These are phyloP conservation scores for Cassiopea andromeda DNA, from an alignment of 30 jellyfish, hydroid and myxozoan species.

Conservation along the genomic window DNA sequence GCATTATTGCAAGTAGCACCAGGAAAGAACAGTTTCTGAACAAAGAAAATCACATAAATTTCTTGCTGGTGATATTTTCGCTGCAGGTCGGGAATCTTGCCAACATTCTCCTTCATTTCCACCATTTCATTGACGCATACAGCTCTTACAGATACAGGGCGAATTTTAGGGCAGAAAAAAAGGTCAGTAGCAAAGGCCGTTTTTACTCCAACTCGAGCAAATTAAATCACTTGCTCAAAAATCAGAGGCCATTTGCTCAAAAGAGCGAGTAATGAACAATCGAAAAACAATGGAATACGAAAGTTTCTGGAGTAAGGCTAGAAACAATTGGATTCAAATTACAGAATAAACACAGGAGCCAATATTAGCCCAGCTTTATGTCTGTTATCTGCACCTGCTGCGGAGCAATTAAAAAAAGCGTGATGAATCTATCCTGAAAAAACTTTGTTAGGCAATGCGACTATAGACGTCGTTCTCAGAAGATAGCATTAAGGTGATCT, in stretches of 20 bases:
- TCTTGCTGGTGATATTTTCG: too few relatives aligned
- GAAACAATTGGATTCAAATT: constrained; percentile 71
- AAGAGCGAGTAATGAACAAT: background rate
- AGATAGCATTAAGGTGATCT: background rate
- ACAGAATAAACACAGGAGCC: constrained; percentile 56
- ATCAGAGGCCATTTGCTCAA: background rate
- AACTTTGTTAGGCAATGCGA: background rate
- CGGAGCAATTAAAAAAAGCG: constrained; percentile 61
- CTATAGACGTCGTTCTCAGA: background rate
- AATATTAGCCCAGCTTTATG: constrained; percentile 75
- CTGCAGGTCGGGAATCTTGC: too few relatives aligned
- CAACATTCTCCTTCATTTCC: background rate
- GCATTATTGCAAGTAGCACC: too few relatives aligned
- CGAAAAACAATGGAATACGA: constrained; percentile 6
- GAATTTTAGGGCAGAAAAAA: too few relatives aligned
- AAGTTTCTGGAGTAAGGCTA: constrained; percentile 14
- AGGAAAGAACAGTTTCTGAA: too few relatives aligned
- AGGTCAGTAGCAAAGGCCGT: too few relatives aligned
- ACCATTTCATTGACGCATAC: background rate
- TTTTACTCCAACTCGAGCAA: background rate
- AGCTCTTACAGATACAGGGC: too few relatives aligned
- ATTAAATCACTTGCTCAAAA: background rate
- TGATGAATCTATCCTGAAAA: constrained; percentile 17
- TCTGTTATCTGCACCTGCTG: constrained; percentile 72
- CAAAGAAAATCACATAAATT: too few relatives aligned